A percentile compares a stretch with the other conserved stretches of the same genome.
These are phyloP conservation scores for Tauraco hartlaubi DNA, from an alignment of 2,797 vertebrate genomes.

Conservation along the genomic window DNA sequence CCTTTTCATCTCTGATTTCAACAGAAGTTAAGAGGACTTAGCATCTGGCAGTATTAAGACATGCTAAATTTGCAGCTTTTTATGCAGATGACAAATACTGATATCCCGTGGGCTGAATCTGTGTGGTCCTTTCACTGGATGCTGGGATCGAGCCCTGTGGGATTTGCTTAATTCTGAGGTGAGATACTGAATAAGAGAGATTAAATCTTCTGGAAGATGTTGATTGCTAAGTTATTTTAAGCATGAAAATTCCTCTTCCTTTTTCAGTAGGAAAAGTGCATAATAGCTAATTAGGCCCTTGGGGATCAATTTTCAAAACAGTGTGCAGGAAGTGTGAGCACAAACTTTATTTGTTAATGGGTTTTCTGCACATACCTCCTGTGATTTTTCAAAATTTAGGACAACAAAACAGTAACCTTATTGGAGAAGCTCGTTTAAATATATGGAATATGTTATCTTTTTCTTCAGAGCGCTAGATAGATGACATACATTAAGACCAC, in stretches of 20 bases:
- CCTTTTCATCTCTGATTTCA: neutral
- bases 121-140: neutral
- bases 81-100: neutral
- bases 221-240: conserved; percentile 56
- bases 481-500: neutral
- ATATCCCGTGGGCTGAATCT: neutral
- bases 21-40: neutral
- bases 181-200: conserved; percentile 20
- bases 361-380: conserved; percentile 40
- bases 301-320: conserved; percentile 75
- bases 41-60: neutral
- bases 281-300: conserved; percentile 73
- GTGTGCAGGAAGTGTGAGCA: conserved; percentile 47
- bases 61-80: neutral
- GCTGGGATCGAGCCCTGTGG: neutral
- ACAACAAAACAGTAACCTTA: neutral
- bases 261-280: conserved; percentile 40
- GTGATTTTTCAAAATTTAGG: conserved; percentile 34
- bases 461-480: neutral
- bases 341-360: conserved; percentile 67
- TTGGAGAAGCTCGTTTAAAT: conserved; percentile 17
- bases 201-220: conserved; percentile 52
- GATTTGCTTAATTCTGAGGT: conserved; percentile 28
- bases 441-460: neutral
- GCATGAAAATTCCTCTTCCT: conserved; percentile 24